Percentiles rank a stretch among this genome's conserved stretches.
phyloP scores from a whole-genome alignment of 2,113 vertebrate species.

The Heliornis fulica region DNA sequence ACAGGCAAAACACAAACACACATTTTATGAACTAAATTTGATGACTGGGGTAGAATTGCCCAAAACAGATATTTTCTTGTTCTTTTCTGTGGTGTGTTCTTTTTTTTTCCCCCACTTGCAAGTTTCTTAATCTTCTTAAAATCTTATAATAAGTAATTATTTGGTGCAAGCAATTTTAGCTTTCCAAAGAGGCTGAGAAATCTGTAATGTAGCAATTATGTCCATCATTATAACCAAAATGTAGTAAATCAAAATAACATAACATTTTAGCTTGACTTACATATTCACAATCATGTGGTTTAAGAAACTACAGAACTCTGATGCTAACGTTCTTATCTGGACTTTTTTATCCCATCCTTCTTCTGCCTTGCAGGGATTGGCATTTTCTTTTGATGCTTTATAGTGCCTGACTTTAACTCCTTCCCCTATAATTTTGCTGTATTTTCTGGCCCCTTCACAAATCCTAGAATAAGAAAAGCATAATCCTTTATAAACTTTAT shows the following conservation, averaged over 20 bases:
- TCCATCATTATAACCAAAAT: not conserved
- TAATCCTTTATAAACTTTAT: not conserved
- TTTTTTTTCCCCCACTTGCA: not conserved
- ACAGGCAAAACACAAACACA: not conserved
- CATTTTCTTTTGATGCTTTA: not conserved
- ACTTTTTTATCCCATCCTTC: not conserved
- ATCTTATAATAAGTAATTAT: not conserved
- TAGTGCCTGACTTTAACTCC: not conserved
- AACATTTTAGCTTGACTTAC: not conserved
- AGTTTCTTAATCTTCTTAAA: not conserved
- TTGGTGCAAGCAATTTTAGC: not conserved
- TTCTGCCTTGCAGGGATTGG: not conserved
- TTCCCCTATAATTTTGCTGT: not conserved
- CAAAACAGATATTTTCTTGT: not conserved
- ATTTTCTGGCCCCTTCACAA: not conserved
- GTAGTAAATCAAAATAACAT: not conserved
- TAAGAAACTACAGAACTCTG: not conserved
- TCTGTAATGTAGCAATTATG: not conserved
- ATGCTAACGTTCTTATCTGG: not conserved
- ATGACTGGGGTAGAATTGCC: not conserved
- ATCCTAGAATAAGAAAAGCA: not conserved
- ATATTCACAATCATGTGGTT: not conserved
- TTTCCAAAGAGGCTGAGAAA: not conserved
- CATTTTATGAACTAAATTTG: not conserved
- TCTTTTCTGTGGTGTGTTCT: not conserved